Evolutionary conservation across 2,888 invertebrate species (phyloP).

Genomic region (Archaeoteleia sp.): DNA sequence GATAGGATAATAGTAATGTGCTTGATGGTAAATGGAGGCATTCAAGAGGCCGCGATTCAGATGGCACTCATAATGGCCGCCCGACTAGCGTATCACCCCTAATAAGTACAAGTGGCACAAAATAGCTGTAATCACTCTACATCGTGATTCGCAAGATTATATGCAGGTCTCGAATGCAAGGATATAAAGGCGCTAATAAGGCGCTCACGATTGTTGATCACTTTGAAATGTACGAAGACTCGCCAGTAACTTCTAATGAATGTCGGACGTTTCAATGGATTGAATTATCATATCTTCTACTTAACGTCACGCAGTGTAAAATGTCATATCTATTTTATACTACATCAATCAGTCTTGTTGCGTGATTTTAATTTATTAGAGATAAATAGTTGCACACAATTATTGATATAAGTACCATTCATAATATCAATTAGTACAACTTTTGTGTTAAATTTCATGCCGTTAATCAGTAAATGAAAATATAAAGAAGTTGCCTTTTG

Average conservation of each 20-base stretch:
- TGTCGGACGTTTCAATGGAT: conserved; percentile 19
- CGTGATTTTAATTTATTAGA: conserved; percentile 30
- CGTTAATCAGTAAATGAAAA: too few relatives aligned
- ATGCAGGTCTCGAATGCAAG: conserved; percentile 48
- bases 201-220: conserved; percentile 51
- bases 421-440: too few relatives aligned
- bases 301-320: background rate
- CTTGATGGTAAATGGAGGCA: conserved; percentile 75
- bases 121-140: conserved; percentile 74
- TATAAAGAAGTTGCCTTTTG: too few relatives aligned
- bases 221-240: conserved; percentile 46
- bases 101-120: conserved; percentile 75
- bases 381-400: too few relatives aligned
- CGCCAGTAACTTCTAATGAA: conserved; percentile 41
- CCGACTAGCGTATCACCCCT: conserved; percentile 71
- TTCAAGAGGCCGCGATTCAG: conserved; percentile 74
- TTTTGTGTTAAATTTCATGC: too few relatives aligned
- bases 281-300: conserved; percentile 33
- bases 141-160: conserved; percentile 70
- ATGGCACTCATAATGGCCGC: conserved; percentile 73
- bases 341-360: background rate
- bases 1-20: conserved; percentile 75
- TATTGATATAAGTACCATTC: too few relatives aligned
- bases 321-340: too few relatives aligned
- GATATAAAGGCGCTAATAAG: conserved; percentile 53